phyloP scores from a whole-genome alignment of 2,888 invertebrate genomes.

The Tubulanus polymorphus region DNA sequence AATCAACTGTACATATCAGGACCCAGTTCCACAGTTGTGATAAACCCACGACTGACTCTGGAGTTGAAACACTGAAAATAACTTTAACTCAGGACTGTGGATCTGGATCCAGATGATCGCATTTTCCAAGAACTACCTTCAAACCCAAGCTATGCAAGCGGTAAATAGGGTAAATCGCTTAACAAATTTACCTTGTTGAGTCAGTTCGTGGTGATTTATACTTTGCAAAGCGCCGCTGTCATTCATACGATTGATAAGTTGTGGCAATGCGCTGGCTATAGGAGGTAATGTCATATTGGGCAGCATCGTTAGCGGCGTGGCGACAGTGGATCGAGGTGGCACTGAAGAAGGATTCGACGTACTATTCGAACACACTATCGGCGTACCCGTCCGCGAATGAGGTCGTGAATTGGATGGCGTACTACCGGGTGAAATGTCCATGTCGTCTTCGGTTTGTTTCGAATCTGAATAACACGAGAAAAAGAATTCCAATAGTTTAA shows the following conservation, averaged over 20 bases:
- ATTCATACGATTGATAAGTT: conserved; percentile 9
- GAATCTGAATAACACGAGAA: conserved; percentile 55
- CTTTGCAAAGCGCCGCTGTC: conserved; percentile 45
- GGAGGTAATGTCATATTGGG: not conserved
- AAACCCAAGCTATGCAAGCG: too few relatives aligned
- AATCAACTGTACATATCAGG: too few relatives aligned
- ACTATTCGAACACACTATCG: conserved; percentile 1
- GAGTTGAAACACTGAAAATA: too few relatives aligned
- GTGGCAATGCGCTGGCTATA: not conserved
- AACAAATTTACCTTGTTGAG: conserved; percentile 52
- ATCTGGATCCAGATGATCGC: too few relatives aligned
- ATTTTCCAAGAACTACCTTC: too few relatives aligned
- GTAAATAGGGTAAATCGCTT: too few relatives aligned
- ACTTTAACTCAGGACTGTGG: too few relatives aligned
- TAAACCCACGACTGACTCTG: too few relatives aligned
- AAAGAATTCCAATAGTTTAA: too few relatives aligned
- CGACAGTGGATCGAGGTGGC: not conserved
- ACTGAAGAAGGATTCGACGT: not conserved
- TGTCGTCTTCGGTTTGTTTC: conserved; percentile 72
- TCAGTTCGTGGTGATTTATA: conserved; percentile 59
- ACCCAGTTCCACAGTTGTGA: too few relatives aligned
- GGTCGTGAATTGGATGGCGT: conserved; percentile 50
- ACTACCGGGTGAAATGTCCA: conserved; percentile 92
- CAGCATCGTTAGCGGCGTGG: not conserved
- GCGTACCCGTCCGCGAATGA: conserved; percentile 23